Conservation (phyloP, 2,888 invertebrate genomes). For the Lepidocyrtoides sp. region DNA sequence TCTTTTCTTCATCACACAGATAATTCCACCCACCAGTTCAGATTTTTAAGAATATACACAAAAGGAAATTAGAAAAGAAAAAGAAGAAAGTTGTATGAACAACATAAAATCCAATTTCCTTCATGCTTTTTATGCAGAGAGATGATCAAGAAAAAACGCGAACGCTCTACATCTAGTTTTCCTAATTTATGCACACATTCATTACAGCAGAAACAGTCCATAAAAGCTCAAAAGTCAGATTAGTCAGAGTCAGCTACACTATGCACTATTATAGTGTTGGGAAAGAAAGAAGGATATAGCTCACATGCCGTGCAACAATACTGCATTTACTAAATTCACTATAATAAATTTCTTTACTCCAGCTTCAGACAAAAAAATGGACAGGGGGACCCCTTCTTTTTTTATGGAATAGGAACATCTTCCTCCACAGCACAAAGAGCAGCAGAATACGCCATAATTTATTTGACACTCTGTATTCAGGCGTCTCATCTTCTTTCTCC, state of each 20-base stretch:
- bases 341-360: neutral
- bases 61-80: neutral
- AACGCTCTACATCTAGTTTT: neutral
- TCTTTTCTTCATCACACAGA: too few relatives aligned
- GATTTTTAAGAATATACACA: neutral
- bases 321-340: too few relatives aligned
- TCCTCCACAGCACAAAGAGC: neutral
- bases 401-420: conserved; percentile 19
- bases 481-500: conserved; percentile 37
- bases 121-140: neutral
- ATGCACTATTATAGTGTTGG: neutral
- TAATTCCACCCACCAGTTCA: neutral
- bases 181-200: conserved; percentile 43
- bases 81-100: neutral
- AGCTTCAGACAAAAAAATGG: neutral
- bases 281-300: neutral
- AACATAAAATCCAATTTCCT: conserved; percentile 21
- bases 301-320: conserved; percentile 7
- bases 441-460: conserved; percentile 57
- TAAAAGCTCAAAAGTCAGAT: conserved; percentile 14
- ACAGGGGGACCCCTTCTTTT: too few relatives aligned
- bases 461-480: conserved; percentile 53
- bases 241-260: neutral
- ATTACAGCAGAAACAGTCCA: neutral
- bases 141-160: neutral